phyloP scores from a whole-genome alignment of 35 echinoderm and acorn worm genomes.

The Apostichopus parvimensis region DNA sequence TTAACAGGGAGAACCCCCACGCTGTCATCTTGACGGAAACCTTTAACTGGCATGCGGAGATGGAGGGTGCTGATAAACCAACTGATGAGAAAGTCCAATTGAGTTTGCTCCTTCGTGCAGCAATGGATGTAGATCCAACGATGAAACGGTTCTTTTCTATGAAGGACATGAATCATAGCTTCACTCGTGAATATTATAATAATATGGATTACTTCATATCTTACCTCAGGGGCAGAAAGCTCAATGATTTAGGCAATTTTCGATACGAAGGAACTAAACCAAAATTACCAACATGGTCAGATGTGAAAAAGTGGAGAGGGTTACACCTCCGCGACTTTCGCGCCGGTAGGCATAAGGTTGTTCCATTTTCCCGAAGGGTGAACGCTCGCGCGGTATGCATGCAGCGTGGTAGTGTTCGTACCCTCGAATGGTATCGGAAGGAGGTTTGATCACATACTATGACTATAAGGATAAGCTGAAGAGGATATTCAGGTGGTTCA shows the following conservation, averaged over 20 bases:
- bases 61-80: background rate
- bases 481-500: no score
- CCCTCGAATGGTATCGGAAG: slow-evolving; percentile 41
- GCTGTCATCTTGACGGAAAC: slow-evolving; percentile 12
- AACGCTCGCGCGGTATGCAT: background rate
- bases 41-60: background rate
- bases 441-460: no score
- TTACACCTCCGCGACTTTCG: slow-evolving; percentile 35
- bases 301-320: background rate
- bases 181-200: slow-evolving; percentile 21
- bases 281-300: slow-evolving; percentile 12
- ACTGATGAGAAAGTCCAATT: background rate
- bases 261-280: background rate
- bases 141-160: background rate
- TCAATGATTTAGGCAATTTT: background rate
- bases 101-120: background rate
- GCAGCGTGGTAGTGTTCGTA: background rate
- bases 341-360: slow-evolving; percentile 16
- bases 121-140: background rate
- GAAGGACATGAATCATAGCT: background rate
- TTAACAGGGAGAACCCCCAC: background rate
- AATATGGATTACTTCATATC: slow-evolving; percentile 26
- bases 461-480: no score
- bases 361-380: slow-evolving; percentile 21
- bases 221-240: background rate